Conservation (phyloP, 2,113 vertebrate species). For the Ciconia boyciana region DNA sequence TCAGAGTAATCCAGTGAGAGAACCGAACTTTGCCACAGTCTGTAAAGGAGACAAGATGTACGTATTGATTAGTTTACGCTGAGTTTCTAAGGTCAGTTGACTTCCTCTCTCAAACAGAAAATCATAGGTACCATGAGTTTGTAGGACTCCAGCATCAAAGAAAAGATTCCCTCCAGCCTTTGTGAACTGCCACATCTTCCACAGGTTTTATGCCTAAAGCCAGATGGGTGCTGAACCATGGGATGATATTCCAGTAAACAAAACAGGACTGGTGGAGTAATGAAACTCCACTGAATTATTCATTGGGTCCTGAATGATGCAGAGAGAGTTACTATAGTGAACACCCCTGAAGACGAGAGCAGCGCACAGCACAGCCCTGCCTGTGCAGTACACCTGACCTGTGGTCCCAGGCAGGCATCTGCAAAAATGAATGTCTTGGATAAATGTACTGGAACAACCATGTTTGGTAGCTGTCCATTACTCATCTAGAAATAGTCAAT, state of each 20-base stretch:
- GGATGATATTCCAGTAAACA: slow-evolving; percentile 22
- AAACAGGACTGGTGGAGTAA: neutral
- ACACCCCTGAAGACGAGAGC: neutral
- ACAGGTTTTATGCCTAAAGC: neutral
- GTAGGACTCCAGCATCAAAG: neutral
- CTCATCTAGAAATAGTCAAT: neutral
- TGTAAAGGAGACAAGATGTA: neutral
- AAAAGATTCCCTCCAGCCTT: neutral
- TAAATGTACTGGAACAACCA: neutral
- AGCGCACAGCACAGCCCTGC: neutral
- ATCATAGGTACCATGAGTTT: neutral
- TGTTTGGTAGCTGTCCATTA: neutral
- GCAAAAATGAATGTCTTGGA: neutral
- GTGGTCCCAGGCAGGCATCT: neutral
- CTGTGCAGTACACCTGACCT: neutral
- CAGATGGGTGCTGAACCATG: neutral
- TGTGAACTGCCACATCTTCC: neutral
- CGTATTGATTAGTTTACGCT: neutral
- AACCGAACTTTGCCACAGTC: neutral
- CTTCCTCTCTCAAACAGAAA: neutral
- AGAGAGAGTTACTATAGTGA: neutral
- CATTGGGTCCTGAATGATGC: slow-evolving; percentile 23
- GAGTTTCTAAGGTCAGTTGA: neutral
- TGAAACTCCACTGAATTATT: slow-evolving; percentile 54
- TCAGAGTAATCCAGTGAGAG: neutral